phyloP scores from a whole-genome alignment of 1,140 invertebrate genomes.

The Charaxes varanes region DNA sequence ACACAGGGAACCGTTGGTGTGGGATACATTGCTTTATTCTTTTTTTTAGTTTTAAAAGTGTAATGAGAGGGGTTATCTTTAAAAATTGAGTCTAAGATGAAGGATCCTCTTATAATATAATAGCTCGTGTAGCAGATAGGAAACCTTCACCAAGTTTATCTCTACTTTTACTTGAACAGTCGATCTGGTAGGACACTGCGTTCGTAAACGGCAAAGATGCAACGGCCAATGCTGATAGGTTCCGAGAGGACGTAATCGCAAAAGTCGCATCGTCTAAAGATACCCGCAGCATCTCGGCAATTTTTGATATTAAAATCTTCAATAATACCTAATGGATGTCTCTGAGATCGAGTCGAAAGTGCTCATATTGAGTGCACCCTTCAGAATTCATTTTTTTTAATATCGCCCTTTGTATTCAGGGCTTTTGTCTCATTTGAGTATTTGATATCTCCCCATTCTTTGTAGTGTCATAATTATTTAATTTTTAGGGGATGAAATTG shows the following conservation, averaged over 20 bases:
- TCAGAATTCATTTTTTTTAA: conserved; percentile 50
- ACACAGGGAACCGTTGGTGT: too few species aligned
- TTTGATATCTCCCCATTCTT: conserved; percentile 55
- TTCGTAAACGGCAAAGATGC: too few species aligned
- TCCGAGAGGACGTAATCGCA: not conserved
- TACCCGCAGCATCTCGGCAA: conserved; percentile 40
- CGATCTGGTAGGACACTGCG: too few species aligned
- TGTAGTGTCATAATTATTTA: conserved; percentile 64
- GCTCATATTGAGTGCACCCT: conserved; percentile 54
- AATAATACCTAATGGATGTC: conserved; percentile 75
- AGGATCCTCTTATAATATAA: too few species aligned
- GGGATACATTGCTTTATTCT: too few species aligned
- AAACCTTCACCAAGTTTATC: too few species aligned
- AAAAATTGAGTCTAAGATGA: too few species aligned
- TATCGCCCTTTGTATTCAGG: conserved; percentile 52
- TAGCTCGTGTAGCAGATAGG: too few species aligned
- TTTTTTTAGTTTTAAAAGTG: too few species aligned
- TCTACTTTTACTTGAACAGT: too few species aligned
- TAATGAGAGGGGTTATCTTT: too few species aligned
- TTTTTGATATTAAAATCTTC: conserved; percentile 76
- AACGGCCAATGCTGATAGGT: too few species aligned
- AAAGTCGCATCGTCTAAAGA: conserved; percentile 18
- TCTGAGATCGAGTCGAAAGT: conserved; percentile 46
- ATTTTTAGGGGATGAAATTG: conserved; percentile 42
- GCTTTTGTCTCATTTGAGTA: conserved; percentile 62